These are phyloP conservation scores for Perizoma affinitatum DNA, from an alignment of 2,888 invertebrate genomes.

Conservation along the genomic window DNA sequence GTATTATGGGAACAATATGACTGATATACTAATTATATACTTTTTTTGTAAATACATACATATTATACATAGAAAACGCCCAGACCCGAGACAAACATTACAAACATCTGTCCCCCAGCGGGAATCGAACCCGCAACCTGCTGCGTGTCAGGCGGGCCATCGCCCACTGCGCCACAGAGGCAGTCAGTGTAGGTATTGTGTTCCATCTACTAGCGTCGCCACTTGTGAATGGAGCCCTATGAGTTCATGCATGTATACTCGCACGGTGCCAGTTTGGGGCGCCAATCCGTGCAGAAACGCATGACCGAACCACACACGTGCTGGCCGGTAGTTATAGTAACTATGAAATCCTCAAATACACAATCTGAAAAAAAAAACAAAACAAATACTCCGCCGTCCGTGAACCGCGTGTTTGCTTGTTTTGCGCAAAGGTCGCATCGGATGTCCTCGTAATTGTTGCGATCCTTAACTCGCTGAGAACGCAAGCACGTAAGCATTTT, in stretches of 20 bases:
- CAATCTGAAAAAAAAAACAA: constrained; percentile 12
- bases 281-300: constrained; percentile 28
- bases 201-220: too few species aligned
- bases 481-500: constrained; percentile 25
- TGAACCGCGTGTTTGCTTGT: constrained; percentile 23
- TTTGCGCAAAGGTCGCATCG: constrained; percentile 31
- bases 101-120: too few species aligned
- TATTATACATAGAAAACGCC: too few species aligned
- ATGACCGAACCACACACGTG: constrained; percentile 23
- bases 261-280: constrained; percentile 30
- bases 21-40: too few species aligned
- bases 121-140: too few species aligned
- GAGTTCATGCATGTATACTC: constrained; percentile 29
- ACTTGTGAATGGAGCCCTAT: not conserved
- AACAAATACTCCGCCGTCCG: constrained; percentile 18
- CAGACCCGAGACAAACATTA: too few species aligned
- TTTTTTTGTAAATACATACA: too few species aligned
- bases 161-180: too few species aligned
- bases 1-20: too few species aligned
- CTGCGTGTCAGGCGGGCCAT: too few species aligned
- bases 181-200: too few species aligned
- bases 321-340: constrained; percentile 20
- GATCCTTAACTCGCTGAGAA: constrained; percentile 14
- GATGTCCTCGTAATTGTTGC: constrained; percentile 31
- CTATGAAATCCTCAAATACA: constrained; percentile 22